Evolutionary conservation across 2,888 invertebrate species (phyloP).

Genomic region (Eucera pruinosa): DNA sequence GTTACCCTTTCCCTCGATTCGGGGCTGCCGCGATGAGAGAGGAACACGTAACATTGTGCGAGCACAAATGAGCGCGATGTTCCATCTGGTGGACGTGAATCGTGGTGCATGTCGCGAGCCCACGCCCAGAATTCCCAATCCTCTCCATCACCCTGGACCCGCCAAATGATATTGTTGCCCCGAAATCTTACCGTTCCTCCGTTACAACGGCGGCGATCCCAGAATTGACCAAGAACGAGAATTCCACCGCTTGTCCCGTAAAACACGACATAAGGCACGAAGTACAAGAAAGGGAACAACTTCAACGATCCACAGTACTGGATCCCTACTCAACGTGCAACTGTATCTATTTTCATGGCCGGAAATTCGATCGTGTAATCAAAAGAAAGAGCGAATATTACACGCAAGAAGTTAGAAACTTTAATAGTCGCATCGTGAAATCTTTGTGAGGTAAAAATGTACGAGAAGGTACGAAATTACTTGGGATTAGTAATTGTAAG

Average conservation of each 20-base stretch:
- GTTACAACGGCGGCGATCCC: constrained; percentile 38
- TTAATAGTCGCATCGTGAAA: neutral
- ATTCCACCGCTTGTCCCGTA: constrained; percentile 51
- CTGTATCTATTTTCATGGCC: constrained; percentile 24
- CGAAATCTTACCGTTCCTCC: constrained; percentile 63
- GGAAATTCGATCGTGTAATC: neutral
- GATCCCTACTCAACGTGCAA: constrained; percentile 9
- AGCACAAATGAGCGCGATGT: constrained; percentile 77
- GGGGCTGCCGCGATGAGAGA: constrained; percentile 55
- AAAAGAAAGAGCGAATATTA: neutral
- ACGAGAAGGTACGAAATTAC: too few species aligned
- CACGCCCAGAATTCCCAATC: constrained; percentile 79
- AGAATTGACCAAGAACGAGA: constrained; percentile 42
- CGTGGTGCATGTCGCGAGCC: constrained; percentile 76
- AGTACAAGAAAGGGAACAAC: constrained; percentile 57
- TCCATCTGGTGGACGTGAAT: constrained; percentile 73
- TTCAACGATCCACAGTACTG: constrained; percentile 28
- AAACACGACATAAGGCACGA: constrained; percentile 55
- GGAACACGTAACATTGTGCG: constrained; percentile 63
- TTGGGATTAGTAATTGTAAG: too few species aligned
- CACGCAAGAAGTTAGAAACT: too few species aligned
- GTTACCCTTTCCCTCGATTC: constrained; percentile 40
- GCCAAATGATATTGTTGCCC: constrained; percentile 75
- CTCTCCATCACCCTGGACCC: constrained; percentile 75
- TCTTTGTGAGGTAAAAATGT: too few species aligned